Conservation (phyloP, 2,113 vertebrate species). For the Glaucidium brasilianum region DNA sequence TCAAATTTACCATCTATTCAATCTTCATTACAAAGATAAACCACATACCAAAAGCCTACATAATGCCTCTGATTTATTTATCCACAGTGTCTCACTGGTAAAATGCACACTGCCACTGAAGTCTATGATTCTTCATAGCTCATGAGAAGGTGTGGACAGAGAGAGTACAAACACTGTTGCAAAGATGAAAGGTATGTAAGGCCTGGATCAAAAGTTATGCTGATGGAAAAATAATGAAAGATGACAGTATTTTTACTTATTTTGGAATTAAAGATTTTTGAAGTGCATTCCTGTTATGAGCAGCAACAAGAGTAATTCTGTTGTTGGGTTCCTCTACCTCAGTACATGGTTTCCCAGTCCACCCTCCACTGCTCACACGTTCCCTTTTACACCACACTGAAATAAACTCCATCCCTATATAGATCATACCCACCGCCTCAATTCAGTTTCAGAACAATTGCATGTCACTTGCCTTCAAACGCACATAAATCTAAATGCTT, state of each 20-base stretch:
- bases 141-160: fast-evolving
- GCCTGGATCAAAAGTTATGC: not conserved
- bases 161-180: not conserved
- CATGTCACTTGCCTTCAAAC: not conserved
- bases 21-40: not conserved
- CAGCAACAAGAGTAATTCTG: not conserved
- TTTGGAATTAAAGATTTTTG: not conserved
- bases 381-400: not conserved
- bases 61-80: not conserved
- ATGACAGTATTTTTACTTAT: not conserved
- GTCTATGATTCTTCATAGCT: not conserved
- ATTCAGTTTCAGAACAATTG: not conserved
- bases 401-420: not conserved
- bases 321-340: not conserved
- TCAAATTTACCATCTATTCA: not conserved
- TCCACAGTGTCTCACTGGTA: not conserved
- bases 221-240: not conserved
- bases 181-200: not conserved
- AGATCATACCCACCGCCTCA: not conserved
- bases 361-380: too few species aligned
- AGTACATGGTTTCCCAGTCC: not conserved
- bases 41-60: not conserved
- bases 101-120: not conserved
- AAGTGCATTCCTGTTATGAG: not conserved
- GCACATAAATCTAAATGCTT: not conserved